These are phyloP conservation scores for Ispidina lecontei DNA, from an alignment of 2,797 vertebrate genomes.

Conservation along the genomic window DNA sequence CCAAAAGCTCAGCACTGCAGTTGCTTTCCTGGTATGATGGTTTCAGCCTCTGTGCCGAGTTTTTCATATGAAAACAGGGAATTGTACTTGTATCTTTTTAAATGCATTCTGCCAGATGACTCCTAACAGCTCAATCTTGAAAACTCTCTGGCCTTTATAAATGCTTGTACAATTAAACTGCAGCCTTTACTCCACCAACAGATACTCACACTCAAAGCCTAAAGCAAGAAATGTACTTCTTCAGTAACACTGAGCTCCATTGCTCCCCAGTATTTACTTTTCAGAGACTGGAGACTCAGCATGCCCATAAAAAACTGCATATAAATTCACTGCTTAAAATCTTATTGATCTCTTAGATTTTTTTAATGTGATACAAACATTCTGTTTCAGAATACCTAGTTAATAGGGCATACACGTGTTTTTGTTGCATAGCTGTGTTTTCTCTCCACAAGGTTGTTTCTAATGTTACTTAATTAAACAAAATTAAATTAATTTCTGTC, in stretches of 20 bases:
- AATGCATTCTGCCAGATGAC: neutral
- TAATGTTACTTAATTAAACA: conserved; percentile 68
- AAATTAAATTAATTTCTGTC: conserved; percentile 73
- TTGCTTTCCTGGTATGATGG: neutral
- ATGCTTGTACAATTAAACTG: neutral
- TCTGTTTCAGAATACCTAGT: neutral
- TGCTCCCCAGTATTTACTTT: neutral
- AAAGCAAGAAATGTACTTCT: neutral
- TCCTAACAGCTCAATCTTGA: conserved; percentile 14
- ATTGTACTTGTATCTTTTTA: neutral
- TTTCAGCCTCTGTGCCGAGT: conserved; percentile 30
- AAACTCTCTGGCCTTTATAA: conserved; percentile 35
- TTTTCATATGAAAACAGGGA: conserved; percentile 49
- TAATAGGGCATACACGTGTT: neutral
- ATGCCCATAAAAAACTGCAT: neutral
- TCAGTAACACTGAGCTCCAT: neutral
- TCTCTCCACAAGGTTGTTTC: conserved; percentile 54
- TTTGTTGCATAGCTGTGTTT: conserved; percentile 38
- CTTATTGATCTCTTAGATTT: neutral
- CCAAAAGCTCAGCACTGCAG: conserved; percentile 24
- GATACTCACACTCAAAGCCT: neutral
- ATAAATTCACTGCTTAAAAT: conserved; percentile 6
- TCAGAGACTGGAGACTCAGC: neutral
- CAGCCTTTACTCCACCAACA: neutral
- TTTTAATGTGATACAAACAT: conserved; percentile 8